Evolutionary conservation across 2,888 invertebrate genomes (phyloP), one percentile per base, ranked within the genome.

Genomic region (Drosophila engyochracea): DNA sequence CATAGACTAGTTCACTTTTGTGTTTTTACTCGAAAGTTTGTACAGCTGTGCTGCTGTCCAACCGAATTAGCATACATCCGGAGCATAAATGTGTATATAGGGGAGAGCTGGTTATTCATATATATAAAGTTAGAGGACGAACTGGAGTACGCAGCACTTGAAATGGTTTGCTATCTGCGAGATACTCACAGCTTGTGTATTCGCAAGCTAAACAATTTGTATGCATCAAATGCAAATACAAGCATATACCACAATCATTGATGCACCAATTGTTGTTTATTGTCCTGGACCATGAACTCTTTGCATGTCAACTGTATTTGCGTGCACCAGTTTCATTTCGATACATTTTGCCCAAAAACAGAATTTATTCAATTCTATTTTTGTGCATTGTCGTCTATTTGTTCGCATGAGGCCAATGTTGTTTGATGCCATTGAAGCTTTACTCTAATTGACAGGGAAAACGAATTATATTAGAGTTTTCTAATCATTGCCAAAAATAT

Each of bases 151-250:
- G 35, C 44, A 44, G 22, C 41, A n/a, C 61, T 71, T 68, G 67
- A 58, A 74, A 73, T 72, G 63, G 47, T 66, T 19, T 57, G 61
- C 57, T 62, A 68, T 69, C 60, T 77, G 53, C 31, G 58, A 49
- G 51, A 51, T 60, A 64, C 76, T 53, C 67, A 19, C 63, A 71
- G 33, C 44, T 66, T 41, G 53, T 16, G 35, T 60, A 74, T 35
- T 54, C 47, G 53, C 49, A 37, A 49, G 22, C 54, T 37, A 58
- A 65, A 69, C 72, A 71, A 76, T 85, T 82, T 69, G 80, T 70
- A 77, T 77, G 82, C 80, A 83, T 76, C 78, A 72, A 77, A 80
- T 85, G 85, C 75, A 88, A 88, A 82, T 76, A 64, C 6, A 28
- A 61, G 57, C 54, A 70, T 74, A 79, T 70, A 77, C 70, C 67